A percentile compares a stretch with the other conserved stretches of the same genome.
phyloP scores from a whole-genome alignment of 2,888 invertebrate species.

The Meta bourneti region DNA sequence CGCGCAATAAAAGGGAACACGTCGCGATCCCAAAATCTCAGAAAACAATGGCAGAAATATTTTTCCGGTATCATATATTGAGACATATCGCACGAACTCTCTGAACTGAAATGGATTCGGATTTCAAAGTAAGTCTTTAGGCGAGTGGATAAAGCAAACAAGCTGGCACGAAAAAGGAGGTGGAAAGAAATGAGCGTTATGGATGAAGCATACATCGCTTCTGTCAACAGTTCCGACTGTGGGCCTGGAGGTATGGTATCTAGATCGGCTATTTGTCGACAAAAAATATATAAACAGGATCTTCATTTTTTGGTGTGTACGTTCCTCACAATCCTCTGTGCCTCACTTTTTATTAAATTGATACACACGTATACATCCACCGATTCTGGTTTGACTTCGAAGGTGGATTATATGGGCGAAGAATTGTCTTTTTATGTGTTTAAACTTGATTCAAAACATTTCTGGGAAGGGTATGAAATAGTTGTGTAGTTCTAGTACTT shows the following conservation, averaged over 20 bases:
- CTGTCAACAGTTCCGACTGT: slow-evolving; percentile 41
- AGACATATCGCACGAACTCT: neutral
- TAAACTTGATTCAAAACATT: too few species aligned
- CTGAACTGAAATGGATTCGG: slow-evolving; percentile 43
- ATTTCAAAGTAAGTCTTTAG: slow-evolving; percentile 36
- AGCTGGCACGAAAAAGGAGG: neutral
- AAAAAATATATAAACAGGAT: slow-evolving; percentile 33
- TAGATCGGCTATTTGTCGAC: slow-evolving; percentile 45
- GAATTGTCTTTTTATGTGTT: too few species aligned
- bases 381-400: neutral
- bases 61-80: neutral
- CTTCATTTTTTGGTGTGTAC: neutral
- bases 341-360: neutral
- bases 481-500: too few species aligned
- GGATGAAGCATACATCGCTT: slow-evolving; percentile 44
- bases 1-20: neutral
- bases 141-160: slow-evolving; percentile 44
- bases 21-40: neutral
- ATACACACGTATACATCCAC: neutral
- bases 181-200: slow-evolving; percentile 1
- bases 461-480: too few species aligned
- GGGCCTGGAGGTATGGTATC: slow-evolving; percentile 13
- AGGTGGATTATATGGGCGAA: neutral
- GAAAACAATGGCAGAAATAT: neutral
- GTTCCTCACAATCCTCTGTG: neutral